Evolutionary conservation across 2,888 invertebrate species (phyloP), one percentile per base, ranked within the genome.

Genomic region (Amitus sp.): DNA sequence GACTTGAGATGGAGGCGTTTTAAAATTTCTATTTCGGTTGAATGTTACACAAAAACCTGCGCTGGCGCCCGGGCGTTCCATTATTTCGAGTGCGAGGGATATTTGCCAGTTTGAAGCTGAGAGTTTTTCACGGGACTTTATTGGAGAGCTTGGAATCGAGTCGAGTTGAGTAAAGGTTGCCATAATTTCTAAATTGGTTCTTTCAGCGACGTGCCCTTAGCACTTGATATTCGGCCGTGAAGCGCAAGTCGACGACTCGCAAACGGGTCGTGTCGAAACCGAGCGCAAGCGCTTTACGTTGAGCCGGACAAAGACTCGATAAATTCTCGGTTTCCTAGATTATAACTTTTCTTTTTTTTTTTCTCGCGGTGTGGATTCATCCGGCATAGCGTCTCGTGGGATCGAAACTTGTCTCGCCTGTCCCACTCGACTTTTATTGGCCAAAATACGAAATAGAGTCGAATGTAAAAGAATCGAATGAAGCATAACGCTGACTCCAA

Each of bases 231-330:
- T 55, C 42, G 52, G 48, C 13, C 48, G 58, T 42, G 49, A 61
- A 55, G 52, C 55, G 65, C 55, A 65, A 65, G 58, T 62, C 58
- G 58, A 62, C 59, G 55, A 56, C 62, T 51, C 56, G 60, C 37
- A 54, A 48, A 49, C 52, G 47, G 57, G 54, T 57, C 53, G 46
- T 18, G 51, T 30, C 15, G 46, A 39, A 20, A 13, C 49, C 19
- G 5, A n/a, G 53, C 56, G 53, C 57, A 54, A 34, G 53, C 60
- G 51, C 57, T 20, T 52, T n/a, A n/a, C n/a, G n/a, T n/a, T n/a
- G n/a, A n/a, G n/a, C n/a, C n/a, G n/a, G n/a, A n/a, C n/a, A n/a
- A n/a, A n/a, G n/a, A n/a, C n/a, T n/a, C n/a, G n/a, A n/a, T n/a
- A n/a, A n/a, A n/a, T n/a, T n/a, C n/a, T n/a, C n/a, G n/a, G n/a